Evolutionary conservation across 2,888 invertebrate genomes (phyloP).

Genomic region (Tiliacea aurago): DNA sequence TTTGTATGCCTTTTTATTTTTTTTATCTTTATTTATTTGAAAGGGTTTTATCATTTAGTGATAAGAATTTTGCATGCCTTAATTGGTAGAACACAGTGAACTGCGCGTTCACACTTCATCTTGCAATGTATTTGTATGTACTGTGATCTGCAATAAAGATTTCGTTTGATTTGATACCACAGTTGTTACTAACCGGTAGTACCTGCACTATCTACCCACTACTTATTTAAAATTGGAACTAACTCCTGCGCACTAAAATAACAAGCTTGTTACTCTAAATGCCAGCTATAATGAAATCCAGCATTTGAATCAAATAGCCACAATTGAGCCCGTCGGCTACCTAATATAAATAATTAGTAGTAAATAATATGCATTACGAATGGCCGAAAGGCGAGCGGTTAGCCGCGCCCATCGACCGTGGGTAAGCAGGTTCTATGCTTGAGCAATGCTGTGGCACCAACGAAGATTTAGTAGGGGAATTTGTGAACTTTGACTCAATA

Average conservation of each 20-base stretch:
- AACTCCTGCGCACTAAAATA: constrained; percentile 17
- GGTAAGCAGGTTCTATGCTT: constrained; percentile 51
- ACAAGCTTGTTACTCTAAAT: constrained; percentile 45
- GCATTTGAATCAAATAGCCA: constrained; percentile 44
- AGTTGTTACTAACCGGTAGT: too few relatives aligned
- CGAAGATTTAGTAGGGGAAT: constrained; percentile 59
- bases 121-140: too few relatives aligned
- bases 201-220: too few relatives aligned
- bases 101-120: too few relatives aligned
- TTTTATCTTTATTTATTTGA: too few relatives aligned
- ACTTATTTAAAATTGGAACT: neutral
- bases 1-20: too few relatives aligned
- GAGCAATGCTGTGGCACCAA: constrained; percentile 47
- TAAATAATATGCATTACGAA: constrained; percentile 52
- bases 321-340: constrained; percentile 39
- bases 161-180: too few relatives aligned
- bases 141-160: too few relatives aligned
- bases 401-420: constrained; percentile 52
- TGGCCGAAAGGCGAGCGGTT: constrained; percentile 42
- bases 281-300: constrained; percentile 36
- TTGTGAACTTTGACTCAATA: constrained; percentile 45
- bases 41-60: too few relatives aligned
- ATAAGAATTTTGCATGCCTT: too few relatives aligned
- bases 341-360: constrained; percentile 56
- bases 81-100: too few relatives aligned